phyloP scores from a whole-genome alignment of 2,113 vertebrate genomes.

The Microcebus tavaratra region DNA sequence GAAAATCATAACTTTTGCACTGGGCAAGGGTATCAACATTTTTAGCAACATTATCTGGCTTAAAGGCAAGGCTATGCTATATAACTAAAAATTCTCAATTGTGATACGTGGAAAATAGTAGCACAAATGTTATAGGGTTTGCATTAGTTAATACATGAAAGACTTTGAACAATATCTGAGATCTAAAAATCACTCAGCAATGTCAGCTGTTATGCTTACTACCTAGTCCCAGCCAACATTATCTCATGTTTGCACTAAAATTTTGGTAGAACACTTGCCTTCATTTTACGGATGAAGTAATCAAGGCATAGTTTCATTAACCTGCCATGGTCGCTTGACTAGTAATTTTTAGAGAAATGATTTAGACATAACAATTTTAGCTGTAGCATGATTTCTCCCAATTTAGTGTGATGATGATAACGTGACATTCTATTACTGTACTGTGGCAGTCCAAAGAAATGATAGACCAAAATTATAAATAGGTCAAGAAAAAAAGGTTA shows the following conservation, averaged over 20 bases:
- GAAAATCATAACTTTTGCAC: not conserved
- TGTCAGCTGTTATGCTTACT: not conserved
- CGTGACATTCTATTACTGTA: not conserved
- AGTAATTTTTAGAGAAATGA: not conserved
- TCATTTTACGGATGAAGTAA: not conserved
- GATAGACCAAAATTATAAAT: not conserved
- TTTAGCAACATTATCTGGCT: not conserved
- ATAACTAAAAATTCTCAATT: not conserved
- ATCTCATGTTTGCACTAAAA: not conserved
- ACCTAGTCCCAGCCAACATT: not conserved
- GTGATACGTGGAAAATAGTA: not conserved
- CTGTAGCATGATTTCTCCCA: not conserved
- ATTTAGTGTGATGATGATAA: not conserved
- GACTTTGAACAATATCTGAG: not conserved
- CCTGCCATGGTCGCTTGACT: not conserved
- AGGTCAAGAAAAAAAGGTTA: not conserved
- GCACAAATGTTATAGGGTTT: not conserved
- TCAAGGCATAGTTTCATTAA: not conserved
- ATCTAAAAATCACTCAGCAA: not conserved
- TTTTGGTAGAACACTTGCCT: not conserved
- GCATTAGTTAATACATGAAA: not conserved
- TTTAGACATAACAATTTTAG: not conserved
- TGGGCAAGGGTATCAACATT: accelerated
- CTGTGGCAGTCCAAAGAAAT: not conserved
- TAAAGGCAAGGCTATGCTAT: not conserved